Base-by-base conservation (phyloP, 2,797 vertebrate species). In the Anguilla pacifica region DNA sequence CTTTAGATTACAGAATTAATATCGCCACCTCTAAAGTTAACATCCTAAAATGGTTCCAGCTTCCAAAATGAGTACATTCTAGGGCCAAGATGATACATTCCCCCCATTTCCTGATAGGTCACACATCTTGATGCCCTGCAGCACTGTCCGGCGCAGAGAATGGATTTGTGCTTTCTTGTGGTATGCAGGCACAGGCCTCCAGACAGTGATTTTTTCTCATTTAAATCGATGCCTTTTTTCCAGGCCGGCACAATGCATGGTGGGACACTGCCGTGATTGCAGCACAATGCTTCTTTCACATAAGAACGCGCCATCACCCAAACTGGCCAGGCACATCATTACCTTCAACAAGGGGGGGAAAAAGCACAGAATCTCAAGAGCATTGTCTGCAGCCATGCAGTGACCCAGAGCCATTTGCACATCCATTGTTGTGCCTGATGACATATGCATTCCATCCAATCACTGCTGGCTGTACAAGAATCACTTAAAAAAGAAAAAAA, bases 351-450 rank as follows among this genome's bases (percentile, higher is more conserved):
- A 19, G 39, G 35, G 70, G 11, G 2, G 3, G 11, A 4, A 19
- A 19, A 7, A 22, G 74, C 74, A 79, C 39, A 2, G 9, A 74
- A 31, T 31, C 43, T 49, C 79, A 49, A 82, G 79, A n/a, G 79
- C 43, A 25, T 11, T 49, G 43, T 7, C 43, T 82, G 46, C 43
- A 22, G 77, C 39, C 77, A 81, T 49, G 43, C 72, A 19, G 31
- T 43, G 72, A 39, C 31, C 13, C 13, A 39, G 3, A 82, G 46
- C 46, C 46, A 82, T 49, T 51, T 51, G 46, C 19, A 82, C 17
- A 39, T 77, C 35, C 72, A 77, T 43, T 72, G 15, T 17, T 77
- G 72, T 77, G 46, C 46, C 46, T 82, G 79, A 82, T 82, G 79
- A 51, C 46, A 82, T 51, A n/a, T 51, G 25, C 46, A 51, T n/a